Conservation (phyloP, 2,888 invertebrate genomes). For the Ethmia dodecea region DNA sequence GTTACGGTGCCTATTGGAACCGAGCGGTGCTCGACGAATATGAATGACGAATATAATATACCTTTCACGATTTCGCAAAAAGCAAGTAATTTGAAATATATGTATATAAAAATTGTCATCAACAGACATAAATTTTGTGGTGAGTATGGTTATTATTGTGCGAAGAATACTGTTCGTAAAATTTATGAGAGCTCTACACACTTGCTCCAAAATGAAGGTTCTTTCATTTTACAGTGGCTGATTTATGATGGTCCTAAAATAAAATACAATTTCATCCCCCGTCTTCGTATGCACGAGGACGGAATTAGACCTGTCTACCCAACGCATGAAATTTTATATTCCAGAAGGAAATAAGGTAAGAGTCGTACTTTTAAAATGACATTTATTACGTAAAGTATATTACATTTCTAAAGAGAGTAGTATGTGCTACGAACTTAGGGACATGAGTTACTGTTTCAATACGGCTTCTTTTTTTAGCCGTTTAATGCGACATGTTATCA, state of each 20-base stretch:
- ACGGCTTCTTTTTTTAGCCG: no score
- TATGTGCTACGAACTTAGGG: constrained; percentile 6
- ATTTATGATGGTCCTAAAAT: constrained; percentile 67
- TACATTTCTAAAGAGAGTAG: constrained; percentile 31
- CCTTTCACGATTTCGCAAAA: no score
- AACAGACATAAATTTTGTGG: no score
- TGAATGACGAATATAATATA: no score
- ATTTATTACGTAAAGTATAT: constrained; percentile 56
- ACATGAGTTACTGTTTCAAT: not conserved
- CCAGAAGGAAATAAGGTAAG: not conserved
- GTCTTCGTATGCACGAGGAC: constrained; percentile 37
- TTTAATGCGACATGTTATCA: no score
- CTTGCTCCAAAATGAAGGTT: constrained; percentile 41
- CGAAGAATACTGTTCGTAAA: constrained; percentile 34
- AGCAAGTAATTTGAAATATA: no score
- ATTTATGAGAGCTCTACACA: constrained; percentile 46
- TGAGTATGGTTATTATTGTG: not conserved
- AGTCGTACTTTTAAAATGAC: constrained; percentile 26
- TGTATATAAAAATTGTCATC: no score
- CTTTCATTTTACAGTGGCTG: constrained; percentile 54
- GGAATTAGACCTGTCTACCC: constrained; percentile 68
- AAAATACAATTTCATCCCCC: constrained; percentile 67
- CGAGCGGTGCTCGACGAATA: no score
- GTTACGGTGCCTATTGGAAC: no score
- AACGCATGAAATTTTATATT: constrained; percentile 16